Evolutionary conservation across 2,113 vertebrate species (phyloP).

Genomic region (Clarias gariepinus): DNA sequence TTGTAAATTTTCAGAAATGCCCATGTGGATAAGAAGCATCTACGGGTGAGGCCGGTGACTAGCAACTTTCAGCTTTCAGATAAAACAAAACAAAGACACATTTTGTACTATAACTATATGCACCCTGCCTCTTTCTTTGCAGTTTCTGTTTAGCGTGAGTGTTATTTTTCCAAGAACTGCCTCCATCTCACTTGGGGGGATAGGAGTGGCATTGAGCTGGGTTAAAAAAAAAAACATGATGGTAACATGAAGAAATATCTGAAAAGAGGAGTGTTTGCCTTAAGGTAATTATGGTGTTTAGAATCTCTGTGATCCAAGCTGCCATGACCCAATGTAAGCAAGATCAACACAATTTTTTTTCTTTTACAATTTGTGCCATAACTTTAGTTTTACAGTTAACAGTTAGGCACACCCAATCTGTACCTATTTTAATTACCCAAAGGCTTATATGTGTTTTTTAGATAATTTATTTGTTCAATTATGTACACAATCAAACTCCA

Average conservation of each 20-base stretch:
- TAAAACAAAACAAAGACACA: constrained; percentile 24
- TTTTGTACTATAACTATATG: constrained; percentile 2
- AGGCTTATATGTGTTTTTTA: not conserved
- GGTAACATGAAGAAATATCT: not conserved
- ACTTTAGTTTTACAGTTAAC: not conserved
- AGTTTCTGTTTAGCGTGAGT: constrained; percentile 7
- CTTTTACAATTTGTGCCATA: not conserved
- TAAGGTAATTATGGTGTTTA: not conserved
- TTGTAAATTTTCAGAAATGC: not conserved
- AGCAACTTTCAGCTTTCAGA: not conserved
- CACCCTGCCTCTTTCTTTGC: not conserved
- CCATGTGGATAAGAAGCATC: not conserved
- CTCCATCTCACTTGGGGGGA: constrained; percentile 2
- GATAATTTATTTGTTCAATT: not conserved
- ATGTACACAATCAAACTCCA: not conserved
- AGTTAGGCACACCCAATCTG: not conserved
- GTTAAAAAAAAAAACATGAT: constrained; percentile 5
- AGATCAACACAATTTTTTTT: too few relatives aligned
- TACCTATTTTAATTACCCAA: not conserved
- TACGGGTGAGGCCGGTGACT: not conserved
- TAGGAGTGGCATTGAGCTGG: constrained; percentile 10
- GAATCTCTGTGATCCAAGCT: not conserved
- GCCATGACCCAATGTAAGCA: not conserved
- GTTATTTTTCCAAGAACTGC: constrained; percentile 14
- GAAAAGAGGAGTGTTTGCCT: not conserved